Percentiles rank a stretch among this genome's conserved stretches.
phyloP scores from a whole-genome alignment of 2,797 vertebrate genomes.

The Acanthurus leucopareius region DNA sequence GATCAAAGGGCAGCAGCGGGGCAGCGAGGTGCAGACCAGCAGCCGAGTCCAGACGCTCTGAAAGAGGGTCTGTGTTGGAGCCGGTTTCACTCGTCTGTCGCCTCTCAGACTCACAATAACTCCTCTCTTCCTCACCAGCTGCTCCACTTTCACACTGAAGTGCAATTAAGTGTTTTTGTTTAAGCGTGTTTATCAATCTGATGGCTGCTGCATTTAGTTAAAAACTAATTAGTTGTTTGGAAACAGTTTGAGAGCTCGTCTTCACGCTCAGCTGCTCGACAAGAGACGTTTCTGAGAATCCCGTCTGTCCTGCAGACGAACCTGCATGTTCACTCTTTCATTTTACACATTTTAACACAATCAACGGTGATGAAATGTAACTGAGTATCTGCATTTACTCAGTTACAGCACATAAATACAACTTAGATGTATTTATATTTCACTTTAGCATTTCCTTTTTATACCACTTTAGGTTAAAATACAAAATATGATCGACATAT shows the following conservation, averaged over 20 bases:
- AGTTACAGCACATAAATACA: no score
- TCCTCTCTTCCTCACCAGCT: not conserved
- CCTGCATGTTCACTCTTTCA: not conserved
- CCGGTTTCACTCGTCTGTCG: conserved; percentile 10
- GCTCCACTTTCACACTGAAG: not conserved
- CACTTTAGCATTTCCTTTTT: no score
- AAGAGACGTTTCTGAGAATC: no score
- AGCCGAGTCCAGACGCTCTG: conserved; percentile 18
- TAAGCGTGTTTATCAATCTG: not conserved
- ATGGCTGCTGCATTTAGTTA: not conserved
- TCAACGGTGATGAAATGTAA: no score
- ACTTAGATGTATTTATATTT: no score
- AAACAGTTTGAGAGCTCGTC: not conserved
- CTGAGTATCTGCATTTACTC: no score
- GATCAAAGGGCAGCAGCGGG: conserved; percentile 33
- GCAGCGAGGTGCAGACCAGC: conserved; percentile 19
- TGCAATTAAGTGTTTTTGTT: no score
- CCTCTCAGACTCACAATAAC: conserved; percentile 5
- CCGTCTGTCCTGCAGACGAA: conserved; percentile 33
- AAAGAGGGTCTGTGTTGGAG: conserved; percentile 7
- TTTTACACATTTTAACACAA: no score
- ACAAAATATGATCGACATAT: no score
- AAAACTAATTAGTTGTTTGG: not conserved
- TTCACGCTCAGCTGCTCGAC: not conserved
- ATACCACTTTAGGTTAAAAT: no score